Evolutionary conservation across 2,797 vertebrate species (phyloP), one percentile per base, ranked within the genome.

Genomic region (Mormyrops boulengeri): DNA sequence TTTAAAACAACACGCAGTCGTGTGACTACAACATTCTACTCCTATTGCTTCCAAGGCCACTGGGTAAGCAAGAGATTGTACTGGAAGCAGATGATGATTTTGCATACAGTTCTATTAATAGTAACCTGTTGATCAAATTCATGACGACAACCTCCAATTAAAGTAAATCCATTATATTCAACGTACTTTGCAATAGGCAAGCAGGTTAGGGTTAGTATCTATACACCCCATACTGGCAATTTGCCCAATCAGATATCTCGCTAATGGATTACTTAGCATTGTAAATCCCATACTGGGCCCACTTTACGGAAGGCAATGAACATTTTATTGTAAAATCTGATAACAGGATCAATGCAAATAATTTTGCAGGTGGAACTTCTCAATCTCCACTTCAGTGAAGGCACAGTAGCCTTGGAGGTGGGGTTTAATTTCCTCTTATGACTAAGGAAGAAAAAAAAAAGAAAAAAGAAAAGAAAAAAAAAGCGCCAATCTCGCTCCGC

Each of bases 341-440:
- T 52, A 49, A 90, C 53, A 19, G 52, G 77, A 69, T 80, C 91
- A 93, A 52, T 89, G 92, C 90, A 95, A 94, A 94, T 93, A 94
- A 94, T 91, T 93, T 92, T 90, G 92, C 38, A 91, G 89, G 93
- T 91, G 91, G 90, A 92, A 90, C 88, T 91, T 91, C 88, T 93
- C 93, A 87, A 44, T 88, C 93, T 89, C 92, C 9, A 22, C 87
- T 88, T 88, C 87, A 94, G 94, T 95, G 94, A 95, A 94, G 93
- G 93, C 93, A 95, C 92, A 94, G 94, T 94, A 95, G 94, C 95
- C 95, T 95, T 95, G 95, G 92, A 96, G 95, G 95, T 95, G 95
- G 95, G 95, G 38, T 96, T 96, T 96, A 96, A 96, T 96, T 96
- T 96, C 96, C 93, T 96, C 95, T 95, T 94, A 93, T 93, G 94